Conservation (phyloP, 2,797 vertebrate genomes). For the Pangasius mekongensis region DNA sequence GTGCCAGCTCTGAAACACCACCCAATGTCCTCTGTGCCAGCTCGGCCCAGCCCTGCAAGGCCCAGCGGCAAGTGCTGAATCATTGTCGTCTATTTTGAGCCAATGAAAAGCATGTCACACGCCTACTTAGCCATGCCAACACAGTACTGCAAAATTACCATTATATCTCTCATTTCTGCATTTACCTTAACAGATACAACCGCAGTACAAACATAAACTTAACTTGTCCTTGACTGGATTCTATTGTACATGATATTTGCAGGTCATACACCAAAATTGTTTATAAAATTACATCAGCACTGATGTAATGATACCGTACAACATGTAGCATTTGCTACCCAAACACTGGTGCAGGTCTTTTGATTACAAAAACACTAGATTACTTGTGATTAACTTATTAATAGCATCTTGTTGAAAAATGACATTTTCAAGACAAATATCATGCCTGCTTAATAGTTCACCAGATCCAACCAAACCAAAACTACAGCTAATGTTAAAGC, state of each 20-base stretch:
- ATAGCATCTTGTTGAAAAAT: not conserved
- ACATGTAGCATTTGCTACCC: not conserved
- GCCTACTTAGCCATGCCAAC: conserved; percentile 9
- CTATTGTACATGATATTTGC: not conserved
- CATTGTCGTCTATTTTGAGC: conserved; percentile 22
- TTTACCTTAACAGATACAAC: conserved; percentile 4
- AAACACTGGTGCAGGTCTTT: not conserved
- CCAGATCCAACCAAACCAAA: not conserved
- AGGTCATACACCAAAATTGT: not conserved
- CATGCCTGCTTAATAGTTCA: not conserved
- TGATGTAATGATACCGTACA: not conserved
- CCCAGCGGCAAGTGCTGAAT: conserved; percentile 29
- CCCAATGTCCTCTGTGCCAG: conserved; percentile 36
- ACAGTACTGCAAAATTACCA: conserved; percentile 5
- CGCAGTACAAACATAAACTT: not conserved
- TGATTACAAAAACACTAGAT: not conserved
- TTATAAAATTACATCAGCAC: not conserved
- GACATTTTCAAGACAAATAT: not conserved
- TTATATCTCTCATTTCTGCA: not conserved
- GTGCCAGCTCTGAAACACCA: conserved; percentile 2
- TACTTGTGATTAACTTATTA: not conserved
- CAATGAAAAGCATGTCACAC: conserved; percentile 25
- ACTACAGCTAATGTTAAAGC: not conserved
- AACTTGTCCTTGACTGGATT: not conserved
- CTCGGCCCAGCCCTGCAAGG: not conserved